A percentile compares a stretch with the other conserved stretches of the same genome.
These are phyloP conservation scores for Rattus norvegicus DNA, from an alignment of 2,113 vertebrate genomes.

Conservation along the genomic window GRCr8 NC_086020.1:124794501-124795000, in stretches of 20 bases:
- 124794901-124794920: conserved; percentile 13
- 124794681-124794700: conserved; percentile 75
- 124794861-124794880: conserved; percentile 54
- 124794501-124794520: conserved; percentile 29
- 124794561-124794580: conserved; percentile 34
- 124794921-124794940: conserved; percentile 18
- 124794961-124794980: conserved; percentile 48
- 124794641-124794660: conserved; percentile 62
- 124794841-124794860: conserved; percentile 49
- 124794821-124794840: conserved; percentile 64
- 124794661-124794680: conserved; percentile 67
- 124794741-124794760: conserved; percentile 62
- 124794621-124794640: conserved; percentile 52
- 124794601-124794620: conserved; percentile 66
- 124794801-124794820: conserved; percentile 69
- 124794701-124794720: conserved; percentile 74
- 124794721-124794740: conserved; percentile 44
- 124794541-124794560: conserved; percentile 40
- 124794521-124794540: conserved; percentile 55
- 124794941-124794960: conserved; percentile 66
- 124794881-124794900: conserved; percentile 64
- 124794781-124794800: conserved; percentile 53
- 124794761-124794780: conserved; percentile 63
- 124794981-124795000: conserved; percentile 51
- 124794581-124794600: conserved; percentile 58